A percentile compares a stretch with the other conserved stretches of the same genome.
Conservation (phyloP, 2,888 invertebrate genomes). For the Chaetogeoica ovagalla region DNA sequence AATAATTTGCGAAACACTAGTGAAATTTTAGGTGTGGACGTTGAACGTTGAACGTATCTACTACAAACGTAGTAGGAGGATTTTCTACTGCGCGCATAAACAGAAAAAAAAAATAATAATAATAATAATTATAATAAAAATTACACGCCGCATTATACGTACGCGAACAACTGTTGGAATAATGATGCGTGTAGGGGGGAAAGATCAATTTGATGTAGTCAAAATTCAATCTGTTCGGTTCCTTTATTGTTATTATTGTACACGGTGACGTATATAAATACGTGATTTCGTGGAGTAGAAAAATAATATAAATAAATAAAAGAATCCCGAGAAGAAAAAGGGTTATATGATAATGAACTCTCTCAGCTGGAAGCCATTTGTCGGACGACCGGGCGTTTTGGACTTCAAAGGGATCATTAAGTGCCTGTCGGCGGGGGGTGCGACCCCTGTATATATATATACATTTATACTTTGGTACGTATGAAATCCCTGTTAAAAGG, state of each 20-base stretch:
- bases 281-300: background rate
- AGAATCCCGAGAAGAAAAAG: conserved; percentile 14
- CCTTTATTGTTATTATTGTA: too few species aligned
- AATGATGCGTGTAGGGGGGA: background rate
- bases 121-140: too few species aligned
- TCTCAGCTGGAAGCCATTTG: conserved; percentile 43
- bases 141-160: conserved; percentile 9
- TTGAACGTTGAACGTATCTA: background rate
- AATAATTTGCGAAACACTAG: background rate
- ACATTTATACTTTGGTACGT: background rate
- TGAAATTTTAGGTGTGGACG: background rate
- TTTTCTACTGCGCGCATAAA: background rate
- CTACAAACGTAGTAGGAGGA: background rate
- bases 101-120: too few species aligned
- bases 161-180: background rate
- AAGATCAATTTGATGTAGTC: conserved; percentile 2
- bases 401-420: conserved; percentile 44
- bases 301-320: conserved; percentile 9
- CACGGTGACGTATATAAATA: too few species aligned
- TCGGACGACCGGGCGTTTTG: conserved; percentile 31
- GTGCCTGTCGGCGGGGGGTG: conserved; percentile 25
- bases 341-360: conserved; percentile 8
- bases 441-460: background rate
- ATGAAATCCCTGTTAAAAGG: conserved; percentile 15
- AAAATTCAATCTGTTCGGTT: conserved; percentile 21